Conservation (phyloP, 2,797 vertebrate species). For the Falco rusticolus region DNA sequence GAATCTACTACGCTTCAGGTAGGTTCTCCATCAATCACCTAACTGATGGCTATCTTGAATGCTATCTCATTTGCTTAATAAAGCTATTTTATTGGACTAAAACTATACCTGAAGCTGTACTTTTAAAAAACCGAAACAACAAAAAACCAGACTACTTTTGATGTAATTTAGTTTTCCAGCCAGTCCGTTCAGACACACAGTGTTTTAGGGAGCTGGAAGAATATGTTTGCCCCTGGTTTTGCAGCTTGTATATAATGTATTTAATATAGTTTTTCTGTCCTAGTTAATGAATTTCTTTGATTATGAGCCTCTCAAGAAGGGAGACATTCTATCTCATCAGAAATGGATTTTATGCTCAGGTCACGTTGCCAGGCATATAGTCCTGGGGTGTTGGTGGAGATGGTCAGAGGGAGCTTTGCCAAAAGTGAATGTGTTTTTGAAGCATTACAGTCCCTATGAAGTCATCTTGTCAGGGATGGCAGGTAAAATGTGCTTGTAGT, state of each 20-base stretch:
- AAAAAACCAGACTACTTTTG: not conserved
- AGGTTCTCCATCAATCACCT: not conserved
- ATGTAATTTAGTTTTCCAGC: not conserved
- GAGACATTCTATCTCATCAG: not conserved
- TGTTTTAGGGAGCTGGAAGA: not conserved
- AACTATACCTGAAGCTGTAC: not conserved
- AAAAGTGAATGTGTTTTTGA: not conserved
- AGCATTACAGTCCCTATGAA: not conserved
- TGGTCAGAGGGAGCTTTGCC: not conserved
- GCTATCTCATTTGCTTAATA: not conserved
- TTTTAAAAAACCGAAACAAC: not conserved
- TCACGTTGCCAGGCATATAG: not conserved
- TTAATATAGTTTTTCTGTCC: not conserved
- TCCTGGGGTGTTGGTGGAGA: not conserved
- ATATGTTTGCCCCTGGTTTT: not conserved
- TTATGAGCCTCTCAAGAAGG: not conserved
- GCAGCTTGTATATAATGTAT: not conserved
- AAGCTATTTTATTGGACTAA: not conserved
- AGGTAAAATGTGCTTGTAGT: not conserved
- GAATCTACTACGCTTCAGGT: not conserved
- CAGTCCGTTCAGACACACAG: not conserved
- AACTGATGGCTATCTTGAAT: not conserved
- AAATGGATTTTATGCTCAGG: not conserved
- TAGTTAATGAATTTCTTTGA: not conserved
- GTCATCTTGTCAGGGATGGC: not conserved